A percentile compares a stretch with the other conserved stretches of the same genome.
Evolutionary conservation across 2,113 vertebrate genomes (phyloP).

Genomic region (Sturnus vulgaris): DNA sequence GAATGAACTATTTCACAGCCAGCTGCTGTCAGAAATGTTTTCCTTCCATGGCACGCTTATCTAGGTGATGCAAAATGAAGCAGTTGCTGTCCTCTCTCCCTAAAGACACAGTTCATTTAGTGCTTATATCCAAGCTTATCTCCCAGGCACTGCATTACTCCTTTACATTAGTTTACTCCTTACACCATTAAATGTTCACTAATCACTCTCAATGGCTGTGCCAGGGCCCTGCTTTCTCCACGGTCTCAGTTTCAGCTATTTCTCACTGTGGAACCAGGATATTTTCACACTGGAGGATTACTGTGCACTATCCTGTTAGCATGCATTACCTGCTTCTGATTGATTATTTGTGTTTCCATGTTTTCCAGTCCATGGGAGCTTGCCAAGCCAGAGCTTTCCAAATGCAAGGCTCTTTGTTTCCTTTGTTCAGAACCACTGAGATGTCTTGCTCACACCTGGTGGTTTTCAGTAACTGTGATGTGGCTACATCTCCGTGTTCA

Average conservation of each 20-base stretch:
- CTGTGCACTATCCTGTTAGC: not conserved
- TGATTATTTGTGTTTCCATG: not conserved
- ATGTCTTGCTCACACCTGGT: not conserved
- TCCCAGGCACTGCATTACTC: not conserved
- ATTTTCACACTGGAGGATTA: not conserved
- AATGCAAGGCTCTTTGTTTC: not conserved
- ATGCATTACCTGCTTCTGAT: not conserved
- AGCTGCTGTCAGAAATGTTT: not conserved
- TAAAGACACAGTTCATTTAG: not conserved
- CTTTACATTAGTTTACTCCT: not conserved
- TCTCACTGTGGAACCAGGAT: not conserved
- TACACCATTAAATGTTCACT: not conserved
- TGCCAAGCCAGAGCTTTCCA: not conserved
- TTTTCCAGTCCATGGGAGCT: not conserved
- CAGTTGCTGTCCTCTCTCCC: not conserved
- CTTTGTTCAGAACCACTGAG: not conserved
- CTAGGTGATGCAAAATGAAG: not conserved
- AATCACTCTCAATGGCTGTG: not conserved
- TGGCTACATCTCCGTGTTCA: not conserved
- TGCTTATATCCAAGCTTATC: not conserved
- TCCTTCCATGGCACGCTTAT: not conserved
- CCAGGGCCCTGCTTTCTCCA: not conserved
- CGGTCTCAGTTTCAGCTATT: not conserved
- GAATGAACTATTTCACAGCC: not conserved
- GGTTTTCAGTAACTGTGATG: not conserved